phyloP scores from a whole-genome alignment of 2,888 invertebrate species.

The Polydrusus cervinus region DNA sequence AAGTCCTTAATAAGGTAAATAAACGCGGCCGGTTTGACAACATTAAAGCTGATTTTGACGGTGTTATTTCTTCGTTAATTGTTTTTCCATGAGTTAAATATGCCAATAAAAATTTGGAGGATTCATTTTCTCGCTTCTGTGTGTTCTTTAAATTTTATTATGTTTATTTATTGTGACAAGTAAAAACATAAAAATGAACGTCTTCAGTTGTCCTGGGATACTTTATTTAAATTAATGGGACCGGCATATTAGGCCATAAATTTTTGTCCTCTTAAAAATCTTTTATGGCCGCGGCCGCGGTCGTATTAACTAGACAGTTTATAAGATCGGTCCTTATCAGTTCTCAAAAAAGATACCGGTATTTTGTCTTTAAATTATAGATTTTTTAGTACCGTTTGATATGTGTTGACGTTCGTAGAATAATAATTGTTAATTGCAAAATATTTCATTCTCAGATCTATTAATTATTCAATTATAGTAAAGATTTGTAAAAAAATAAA shows the following conservation, averaged over 20 bases:
- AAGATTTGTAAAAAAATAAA: too few species aligned
- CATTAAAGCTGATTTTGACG: neutral
- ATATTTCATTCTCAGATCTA: too few species aligned
- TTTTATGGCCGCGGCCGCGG: constrained; percentile 18
- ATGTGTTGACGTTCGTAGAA: too few species aligned
- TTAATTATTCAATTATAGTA: too few species aligned
- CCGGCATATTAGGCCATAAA: constrained; percentile 26
- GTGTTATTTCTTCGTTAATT: neutral
- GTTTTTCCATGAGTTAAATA: neutral
- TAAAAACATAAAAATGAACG: constrained; percentile 32
- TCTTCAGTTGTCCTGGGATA: constrained; percentile 11
- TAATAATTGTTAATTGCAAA: too few species aligned
- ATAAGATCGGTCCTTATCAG: constrained; percentile 23
- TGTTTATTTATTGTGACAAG: constrained; percentile 32
- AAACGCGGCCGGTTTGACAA: neutral
- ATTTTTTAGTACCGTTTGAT: neutral
- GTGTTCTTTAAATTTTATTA: constrained; percentile 18
- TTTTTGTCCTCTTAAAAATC: constrained; percentile 37
- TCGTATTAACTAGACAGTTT: constrained; percentile 22
- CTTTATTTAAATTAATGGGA: constrained; percentile 31
- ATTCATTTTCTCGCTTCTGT: constrained; percentile 15
- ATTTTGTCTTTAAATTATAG: neutral
- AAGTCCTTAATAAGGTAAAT: neutral
- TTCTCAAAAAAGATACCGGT: constrained; percentile 1
- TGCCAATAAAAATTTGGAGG: neutral